These are phyloP conservation scores for Merodon equestris DNA, from an alignment of 2,888 invertebrate genomes.

Conservation along the genomic window DNA sequence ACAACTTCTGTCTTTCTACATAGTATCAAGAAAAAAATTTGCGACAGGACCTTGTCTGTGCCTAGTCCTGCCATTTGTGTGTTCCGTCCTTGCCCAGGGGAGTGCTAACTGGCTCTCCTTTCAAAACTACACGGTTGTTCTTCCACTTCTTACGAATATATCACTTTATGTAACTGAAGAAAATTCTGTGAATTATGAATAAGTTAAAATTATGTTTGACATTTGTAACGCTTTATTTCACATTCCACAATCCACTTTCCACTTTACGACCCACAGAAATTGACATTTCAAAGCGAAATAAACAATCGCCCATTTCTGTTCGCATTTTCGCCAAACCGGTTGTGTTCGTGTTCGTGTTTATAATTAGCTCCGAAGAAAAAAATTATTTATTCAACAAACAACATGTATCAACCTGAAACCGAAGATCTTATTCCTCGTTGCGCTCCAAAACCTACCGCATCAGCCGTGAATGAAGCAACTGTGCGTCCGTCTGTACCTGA, in stretches of 20 bases:
- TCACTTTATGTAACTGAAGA: slow-evolving; percentile 27
- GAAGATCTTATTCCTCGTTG: slow-evolving; percentile 76
- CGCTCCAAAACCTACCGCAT: slow-evolving; percentile 73
- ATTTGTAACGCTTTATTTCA: slow-evolving; percentile 17
- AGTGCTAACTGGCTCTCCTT: slow-evolving; percentile 98
- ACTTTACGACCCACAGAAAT: slow-evolving; percentile 16
- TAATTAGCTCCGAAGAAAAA: background rate
- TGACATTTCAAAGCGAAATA: slow-evolving; percentile 30
- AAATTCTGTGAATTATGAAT: slow-evolving; percentile 72
- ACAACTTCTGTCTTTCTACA: too few relatives aligned
- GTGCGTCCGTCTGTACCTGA: slow-evolving; percentile 73
- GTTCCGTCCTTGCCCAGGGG: slow-evolving; percentile 98
- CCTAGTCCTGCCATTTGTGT: slow-evolving; percentile 80
- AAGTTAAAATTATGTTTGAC: background rate
- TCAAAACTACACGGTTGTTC: slow-evolving; percentile 89
- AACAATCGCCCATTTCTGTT: slow-evolving; percentile 13
- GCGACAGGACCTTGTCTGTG: slow-evolving; percentile 77
- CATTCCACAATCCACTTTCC: slow-evolving; percentile 26
- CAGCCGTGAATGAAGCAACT: slow-evolving; percentile 65
- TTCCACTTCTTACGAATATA: slow-evolving; percentile 47
- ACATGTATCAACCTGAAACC: slow-evolving; percentile 75
- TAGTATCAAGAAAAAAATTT: slow-evolving; percentile 74
- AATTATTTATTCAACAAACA: slow-evolving; percentile 2
- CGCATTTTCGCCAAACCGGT: slow-evolving; percentile 6
- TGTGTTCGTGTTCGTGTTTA: slow-evolving; percentile 5